These are phyloP conservation scores for Prunella fulvescens DNA, from an alignment of 2,113 vertebrate genomes.

Conservation along the genomic window DNA sequence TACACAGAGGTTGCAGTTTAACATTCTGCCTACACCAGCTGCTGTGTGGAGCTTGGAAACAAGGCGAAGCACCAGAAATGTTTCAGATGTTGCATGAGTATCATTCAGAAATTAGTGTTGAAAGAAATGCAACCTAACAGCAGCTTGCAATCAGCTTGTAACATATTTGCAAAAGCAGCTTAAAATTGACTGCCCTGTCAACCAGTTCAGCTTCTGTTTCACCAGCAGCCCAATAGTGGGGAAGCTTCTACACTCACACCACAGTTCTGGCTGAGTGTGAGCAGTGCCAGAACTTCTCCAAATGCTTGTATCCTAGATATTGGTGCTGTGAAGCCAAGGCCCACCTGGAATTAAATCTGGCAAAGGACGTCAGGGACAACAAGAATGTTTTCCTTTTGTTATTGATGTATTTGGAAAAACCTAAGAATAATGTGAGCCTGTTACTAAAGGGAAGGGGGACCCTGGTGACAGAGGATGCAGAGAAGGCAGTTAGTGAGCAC, in stretches of 20 bases:
- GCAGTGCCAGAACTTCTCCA: not conserved
- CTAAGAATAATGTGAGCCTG: not conserved
- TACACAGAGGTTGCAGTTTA: not conserved
- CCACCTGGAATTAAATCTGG: not conserved
- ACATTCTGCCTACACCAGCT: not conserved
- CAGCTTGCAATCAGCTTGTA: not conserved
- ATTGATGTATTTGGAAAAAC: not conserved
- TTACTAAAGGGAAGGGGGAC: not conserved
- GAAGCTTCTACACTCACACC: not conserved
- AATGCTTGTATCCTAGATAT: not conserved
- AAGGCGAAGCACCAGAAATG: not conserved
- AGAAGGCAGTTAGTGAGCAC: not conserved
- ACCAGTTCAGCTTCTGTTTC: not conserved
- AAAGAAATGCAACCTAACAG: not conserved
- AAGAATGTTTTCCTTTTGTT: not conserved
- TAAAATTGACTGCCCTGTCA: not conserved
- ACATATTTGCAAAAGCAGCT: not conserved
- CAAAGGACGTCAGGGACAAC: not conserved
- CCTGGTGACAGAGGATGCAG: not conserved
- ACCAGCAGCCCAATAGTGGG: not conserved
- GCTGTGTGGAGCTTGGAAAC: not conserved
- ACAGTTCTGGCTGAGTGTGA: not conserved
- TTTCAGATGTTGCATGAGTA: not conserved
- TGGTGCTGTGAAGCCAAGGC: not conserved
- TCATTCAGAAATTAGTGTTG: not conserved